Conservation (phyloP, 2,888 invertebrate species). For the Chaetogeoica ovagalla region DNA sequence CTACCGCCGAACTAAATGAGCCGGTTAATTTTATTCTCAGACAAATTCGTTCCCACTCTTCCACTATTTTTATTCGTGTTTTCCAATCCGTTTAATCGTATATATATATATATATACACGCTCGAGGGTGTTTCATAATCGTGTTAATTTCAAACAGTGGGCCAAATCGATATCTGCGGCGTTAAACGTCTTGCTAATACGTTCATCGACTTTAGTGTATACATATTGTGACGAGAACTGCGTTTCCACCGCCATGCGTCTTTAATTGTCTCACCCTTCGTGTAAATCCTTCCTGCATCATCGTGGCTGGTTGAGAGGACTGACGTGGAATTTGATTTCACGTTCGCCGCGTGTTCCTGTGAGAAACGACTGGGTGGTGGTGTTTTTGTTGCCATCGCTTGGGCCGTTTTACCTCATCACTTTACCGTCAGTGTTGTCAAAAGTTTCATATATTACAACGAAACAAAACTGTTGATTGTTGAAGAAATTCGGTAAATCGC, state of each 20-base stretch:
- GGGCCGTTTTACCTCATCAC: too few species aligned
- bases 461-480: too few species aligned
- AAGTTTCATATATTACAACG: too few species aligned
- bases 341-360: background rate
- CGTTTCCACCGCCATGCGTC: too few species aligned
- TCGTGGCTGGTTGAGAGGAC: background rate
- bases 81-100: constrained; percentile 4
- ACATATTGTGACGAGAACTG: too few species aligned
- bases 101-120: too few species aligned
- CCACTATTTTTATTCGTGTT: constrained; percentile 1
- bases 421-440: too few species aligned
- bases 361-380: too few species aligned
- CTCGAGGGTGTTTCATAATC: constrained; percentile 1
- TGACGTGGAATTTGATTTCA: background rate
- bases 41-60: background rate
- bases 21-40: background rate
- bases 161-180: constrained; percentile 16
- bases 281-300: too few species aligned
- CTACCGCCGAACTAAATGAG: constrained; percentile 4
- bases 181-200: constrained; percentile 34
- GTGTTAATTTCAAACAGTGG: constrained; percentile 24
- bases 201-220: constrained; percentile 14
- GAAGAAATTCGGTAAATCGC: too few species aligned
- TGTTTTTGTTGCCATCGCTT: too few species aligned
- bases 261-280: too few species aligned